A percentile compares a stretch with the other conserved stretches of the same genome.
phyloP scores from a whole-genome alignment of 1,140 invertebrate species.

The Nasonia vitripennis region DNA sequence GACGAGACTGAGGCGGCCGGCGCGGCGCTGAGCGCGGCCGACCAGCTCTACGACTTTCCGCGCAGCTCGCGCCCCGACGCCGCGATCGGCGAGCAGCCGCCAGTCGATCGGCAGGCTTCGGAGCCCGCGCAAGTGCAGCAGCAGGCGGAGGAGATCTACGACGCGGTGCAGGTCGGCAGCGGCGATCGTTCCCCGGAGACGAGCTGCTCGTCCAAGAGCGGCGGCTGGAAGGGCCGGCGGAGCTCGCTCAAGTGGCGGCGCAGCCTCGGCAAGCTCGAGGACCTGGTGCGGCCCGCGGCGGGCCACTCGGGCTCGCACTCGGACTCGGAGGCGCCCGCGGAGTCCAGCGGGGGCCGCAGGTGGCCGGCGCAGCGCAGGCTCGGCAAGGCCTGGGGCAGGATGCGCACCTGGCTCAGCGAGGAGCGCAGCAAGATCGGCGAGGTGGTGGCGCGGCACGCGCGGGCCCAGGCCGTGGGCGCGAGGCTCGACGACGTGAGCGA shows the following conservation, averaged over 20 bases:
- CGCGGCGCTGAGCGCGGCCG: not conserved
- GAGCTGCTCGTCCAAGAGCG: constrained; percentile 7
- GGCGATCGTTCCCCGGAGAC: not conserved
- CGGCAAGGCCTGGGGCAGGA: constrained; percentile 74
- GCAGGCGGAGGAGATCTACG: not conserved
- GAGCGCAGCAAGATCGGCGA: constrained; percentile 73
- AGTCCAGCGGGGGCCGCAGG: not conserved
- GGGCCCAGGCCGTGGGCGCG: constrained; percentile 71
- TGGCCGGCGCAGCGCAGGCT: constrained; percentile 56
- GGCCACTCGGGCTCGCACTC: constrained; percentile 58
- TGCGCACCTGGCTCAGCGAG: constrained; percentile 76
- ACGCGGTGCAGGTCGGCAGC: not conserved
- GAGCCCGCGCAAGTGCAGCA: not conserved
- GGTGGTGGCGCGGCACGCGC: constrained; percentile 73
- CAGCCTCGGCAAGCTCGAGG: constrained; percentile 27
- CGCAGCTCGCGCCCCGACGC: not conserved
- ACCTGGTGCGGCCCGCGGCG: constrained; percentile 47
- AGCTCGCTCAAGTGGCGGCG: constrained; percentile 24
- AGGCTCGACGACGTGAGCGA: constrained; percentile 34
- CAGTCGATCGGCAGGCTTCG: not conserved
- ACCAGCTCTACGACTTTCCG: not conserved
- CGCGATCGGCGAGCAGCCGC: not conserved
- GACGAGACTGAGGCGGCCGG: not conserved
- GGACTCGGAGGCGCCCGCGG: constrained; percentile 56
- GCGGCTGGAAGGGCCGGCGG: constrained; percentile 40